These are phyloP conservation scores for Saturnia pavonia DNA, from an alignment of 2,888 invertebrate genomes.

Conservation along the genomic window DNA sequence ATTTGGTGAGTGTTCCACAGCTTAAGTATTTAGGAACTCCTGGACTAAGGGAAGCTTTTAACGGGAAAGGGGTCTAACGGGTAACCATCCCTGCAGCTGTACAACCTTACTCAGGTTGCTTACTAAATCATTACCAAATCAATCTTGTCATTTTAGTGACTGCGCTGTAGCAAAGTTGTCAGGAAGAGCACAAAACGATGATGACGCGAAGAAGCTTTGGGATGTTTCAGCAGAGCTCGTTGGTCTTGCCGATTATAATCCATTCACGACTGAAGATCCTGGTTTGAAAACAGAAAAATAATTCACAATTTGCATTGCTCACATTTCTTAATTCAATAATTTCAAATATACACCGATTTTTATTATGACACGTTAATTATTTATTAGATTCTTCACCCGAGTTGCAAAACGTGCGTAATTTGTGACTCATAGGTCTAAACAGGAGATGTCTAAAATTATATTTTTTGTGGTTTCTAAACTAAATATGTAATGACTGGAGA, in stretches of 20 bases:
- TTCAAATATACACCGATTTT: constrained; percentile 54
- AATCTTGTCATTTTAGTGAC: constrained; percentile 38
- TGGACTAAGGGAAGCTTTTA: too few species aligned
- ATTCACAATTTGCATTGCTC: constrained; percentile 15
- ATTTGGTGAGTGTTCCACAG: too few species aligned
- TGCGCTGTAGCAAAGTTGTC: constrained; percentile 74
- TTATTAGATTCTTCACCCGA: not conserved
- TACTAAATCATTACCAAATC: too few species aligned
- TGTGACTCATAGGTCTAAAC: not conserved
- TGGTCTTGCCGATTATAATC: constrained; percentile 63
- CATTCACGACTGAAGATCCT: constrained; percentile 58
- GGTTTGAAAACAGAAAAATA: constrained; percentile 39
- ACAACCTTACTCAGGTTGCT: too few species aligned
- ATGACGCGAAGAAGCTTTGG: constrained; percentile 83
- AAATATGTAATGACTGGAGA: not conserved
- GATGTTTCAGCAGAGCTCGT: constrained; percentile 81
- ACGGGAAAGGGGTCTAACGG: too few species aligned
- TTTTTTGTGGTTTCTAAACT: too few species aligned
- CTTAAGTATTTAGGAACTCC: too few species aligned
- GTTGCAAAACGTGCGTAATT: not conserved
- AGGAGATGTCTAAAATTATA: too few species aligned
- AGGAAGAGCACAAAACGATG: constrained; percentile 66
- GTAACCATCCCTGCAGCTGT: too few species aligned
- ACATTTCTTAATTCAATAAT: not conserved
- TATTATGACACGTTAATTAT: constrained; percentile 34